Percentiles rank a stretch among this genome's conserved stretches.
These are phyloP conservation scores for Sebastes wilsoni DNA, from an alignment of 2,797 vertebrate species.

Conservation along the genomic window DNA sequence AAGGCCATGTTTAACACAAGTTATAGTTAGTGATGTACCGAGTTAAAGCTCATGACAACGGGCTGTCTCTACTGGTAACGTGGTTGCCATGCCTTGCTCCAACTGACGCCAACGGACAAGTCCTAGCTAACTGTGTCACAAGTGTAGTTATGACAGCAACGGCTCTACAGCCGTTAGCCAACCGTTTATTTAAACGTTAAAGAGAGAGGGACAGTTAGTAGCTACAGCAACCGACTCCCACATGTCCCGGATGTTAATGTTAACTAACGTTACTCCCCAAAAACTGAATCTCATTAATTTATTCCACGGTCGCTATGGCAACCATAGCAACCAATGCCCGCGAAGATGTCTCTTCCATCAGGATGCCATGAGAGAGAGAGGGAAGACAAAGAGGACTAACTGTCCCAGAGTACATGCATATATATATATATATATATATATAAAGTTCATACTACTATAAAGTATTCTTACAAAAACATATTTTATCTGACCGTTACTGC, in stretches of 20 bases:
- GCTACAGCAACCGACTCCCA: too few relatives aligned
- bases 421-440: background rate
- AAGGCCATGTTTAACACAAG: conserved; percentile 47
- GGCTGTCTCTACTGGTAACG: too few relatives aligned
- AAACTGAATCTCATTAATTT: background rate
- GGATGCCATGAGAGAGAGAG: background rate
- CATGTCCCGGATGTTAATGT: background rate
- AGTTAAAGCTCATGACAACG: too few relatives aligned
- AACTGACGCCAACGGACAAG: too few relatives aligned
- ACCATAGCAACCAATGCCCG: conserved; percentile 2
- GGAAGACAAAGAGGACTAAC: background rate
- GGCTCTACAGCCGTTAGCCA: background rate
- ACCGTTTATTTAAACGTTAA: background rate
- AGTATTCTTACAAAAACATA: background rate
- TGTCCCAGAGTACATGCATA: background rate
- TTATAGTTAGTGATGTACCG: too few relatives aligned
- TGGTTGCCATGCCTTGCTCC: too few relatives aligned
- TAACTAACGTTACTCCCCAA: background rate
- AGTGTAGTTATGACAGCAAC: too few relatives aligned
- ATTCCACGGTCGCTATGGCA: conserved; percentile 19
- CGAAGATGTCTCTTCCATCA: conserved; percentile 22
- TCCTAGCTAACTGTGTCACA: too few relatives aligned
- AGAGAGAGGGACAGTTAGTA: too few relatives aligned
- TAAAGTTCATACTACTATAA: background rate
- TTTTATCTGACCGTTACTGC: background rate